phyloP scores from a whole-genome alignment of 1,140 invertebrate species.

The Arion vulgaris region DNA sequence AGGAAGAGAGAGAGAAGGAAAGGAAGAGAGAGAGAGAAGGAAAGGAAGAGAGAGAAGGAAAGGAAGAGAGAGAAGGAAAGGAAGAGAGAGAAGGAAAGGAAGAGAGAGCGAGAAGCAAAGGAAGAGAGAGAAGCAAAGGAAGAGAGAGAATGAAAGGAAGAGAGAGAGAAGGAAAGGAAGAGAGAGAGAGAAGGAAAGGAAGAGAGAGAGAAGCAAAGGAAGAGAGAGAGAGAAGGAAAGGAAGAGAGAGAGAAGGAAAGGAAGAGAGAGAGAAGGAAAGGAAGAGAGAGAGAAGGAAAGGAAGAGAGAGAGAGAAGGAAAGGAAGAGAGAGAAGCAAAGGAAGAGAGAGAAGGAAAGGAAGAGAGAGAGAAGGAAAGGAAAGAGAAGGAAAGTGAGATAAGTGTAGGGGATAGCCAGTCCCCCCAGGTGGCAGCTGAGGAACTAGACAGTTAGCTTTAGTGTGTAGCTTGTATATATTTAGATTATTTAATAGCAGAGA shows the following conservation, averaged over 20 bases:
- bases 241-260: constrained; percentile 9
- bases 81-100: neutral
- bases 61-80: neutral
- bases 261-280: neutral
- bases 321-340: no score
- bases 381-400: neutral
- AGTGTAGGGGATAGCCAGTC: no score
- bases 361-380: neutral
- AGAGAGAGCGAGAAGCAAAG: no score
- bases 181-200: neutral
- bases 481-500: no score
- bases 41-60: neutral
- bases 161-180: neutral
- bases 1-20: neutral
- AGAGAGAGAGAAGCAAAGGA: no score
- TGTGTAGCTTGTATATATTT: no score
- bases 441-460: no score
- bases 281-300: neutral
- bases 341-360: neutral
- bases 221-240: neutral
- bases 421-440: no score
- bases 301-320: constrained; percentile 1
- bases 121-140: no score
- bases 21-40: neutral
- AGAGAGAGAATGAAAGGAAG: no score